Conservation (phyloP, 2,888 invertebrate genomes). For the Nephrotoma appendiculata region DNA sequence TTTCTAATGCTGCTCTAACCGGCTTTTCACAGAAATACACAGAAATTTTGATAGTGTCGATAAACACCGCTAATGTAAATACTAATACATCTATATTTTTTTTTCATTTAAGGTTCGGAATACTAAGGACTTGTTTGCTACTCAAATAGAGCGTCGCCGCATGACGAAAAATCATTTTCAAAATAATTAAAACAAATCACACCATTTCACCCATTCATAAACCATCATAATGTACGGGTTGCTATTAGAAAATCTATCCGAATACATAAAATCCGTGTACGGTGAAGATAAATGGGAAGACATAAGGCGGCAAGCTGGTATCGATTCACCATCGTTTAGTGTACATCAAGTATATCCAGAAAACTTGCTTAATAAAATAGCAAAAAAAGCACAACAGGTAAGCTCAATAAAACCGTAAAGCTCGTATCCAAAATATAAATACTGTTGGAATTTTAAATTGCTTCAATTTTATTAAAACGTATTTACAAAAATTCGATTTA, state of each 20-base stretch:
- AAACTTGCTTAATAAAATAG: constrained; percentile 67
- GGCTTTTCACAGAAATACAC: too few relatives aligned
- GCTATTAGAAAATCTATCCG: constrained; percentile 83
- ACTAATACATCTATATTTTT: too few relatives aligned
- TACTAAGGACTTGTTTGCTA: too few relatives aligned
- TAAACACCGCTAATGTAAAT: too few relatives aligned
- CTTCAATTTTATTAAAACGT: neutral
- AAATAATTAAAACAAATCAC: neutral
- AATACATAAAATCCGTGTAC: constrained; percentile 83
- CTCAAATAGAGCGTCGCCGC: too few relatives aligned
- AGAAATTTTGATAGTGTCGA: too few relatives aligned
- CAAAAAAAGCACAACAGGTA: constrained; percentile 76
- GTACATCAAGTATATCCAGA: constrained; percentile 91
- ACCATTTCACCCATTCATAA: neutral
- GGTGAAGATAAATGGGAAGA: constrained; percentile 92
- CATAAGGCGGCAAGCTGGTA: constrained; percentile 69
- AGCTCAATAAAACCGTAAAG: constrained; percentile 10
- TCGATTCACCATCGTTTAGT: constrained; percentile 75
- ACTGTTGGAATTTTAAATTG: neutral
- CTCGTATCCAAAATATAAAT: neutral
- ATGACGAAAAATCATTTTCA: neutral
- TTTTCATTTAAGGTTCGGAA: too few relatives aligned
- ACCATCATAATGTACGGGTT: constrained; percentile 77
- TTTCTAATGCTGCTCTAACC: too few relatives aligned
- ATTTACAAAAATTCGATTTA: neutral